Conservation (phyloP, 2,113 vertebrate species). For the Campylomormyrus tamandua region DNA sequence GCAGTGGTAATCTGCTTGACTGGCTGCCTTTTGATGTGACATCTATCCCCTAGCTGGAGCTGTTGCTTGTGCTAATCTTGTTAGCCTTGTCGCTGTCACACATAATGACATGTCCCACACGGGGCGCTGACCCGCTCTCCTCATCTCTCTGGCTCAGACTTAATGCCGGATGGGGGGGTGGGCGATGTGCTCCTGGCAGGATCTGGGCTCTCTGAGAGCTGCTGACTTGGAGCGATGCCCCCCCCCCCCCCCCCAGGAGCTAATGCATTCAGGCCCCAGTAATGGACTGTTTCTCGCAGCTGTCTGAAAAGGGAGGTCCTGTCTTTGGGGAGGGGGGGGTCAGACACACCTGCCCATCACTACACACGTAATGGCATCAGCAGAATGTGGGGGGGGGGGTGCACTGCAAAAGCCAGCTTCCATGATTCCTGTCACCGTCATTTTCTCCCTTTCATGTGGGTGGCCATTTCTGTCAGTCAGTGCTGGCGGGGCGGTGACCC, state of each 20-base stretch:
- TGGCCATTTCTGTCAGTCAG: background rate
- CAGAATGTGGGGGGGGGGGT: background rate
- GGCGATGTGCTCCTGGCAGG: background rate
- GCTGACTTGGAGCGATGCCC: background rate
- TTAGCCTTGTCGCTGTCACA: background rate
- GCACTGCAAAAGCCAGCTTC: background rate
- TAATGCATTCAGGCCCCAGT: slow-evolving; percentile 9
- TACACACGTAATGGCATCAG: background rate
- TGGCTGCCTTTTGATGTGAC: slow-evolving; percentile 23
- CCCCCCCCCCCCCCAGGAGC: background rate
- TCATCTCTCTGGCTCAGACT: background rate
- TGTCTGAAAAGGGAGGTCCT: background rate
- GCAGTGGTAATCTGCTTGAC: slow-evolving; percentile 1
- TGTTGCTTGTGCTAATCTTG: background rate
- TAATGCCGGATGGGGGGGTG: background rate
- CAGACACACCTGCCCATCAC: background rate
- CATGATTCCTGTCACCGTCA: background rate
- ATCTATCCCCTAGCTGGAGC: background rate
- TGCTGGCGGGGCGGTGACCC: background rate
- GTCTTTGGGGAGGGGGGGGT: background rate
- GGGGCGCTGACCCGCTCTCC: background rate
- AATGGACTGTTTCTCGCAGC: background rate
- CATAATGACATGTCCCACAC: background rate
- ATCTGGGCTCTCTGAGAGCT: background rate
- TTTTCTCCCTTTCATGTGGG: background rate